Evolutionary conservation across 1,140 invertebrate species (phyloP), one percentile per base, ranked within the genome.

Genomic region (Acromyrmex echinatior): DNA sequence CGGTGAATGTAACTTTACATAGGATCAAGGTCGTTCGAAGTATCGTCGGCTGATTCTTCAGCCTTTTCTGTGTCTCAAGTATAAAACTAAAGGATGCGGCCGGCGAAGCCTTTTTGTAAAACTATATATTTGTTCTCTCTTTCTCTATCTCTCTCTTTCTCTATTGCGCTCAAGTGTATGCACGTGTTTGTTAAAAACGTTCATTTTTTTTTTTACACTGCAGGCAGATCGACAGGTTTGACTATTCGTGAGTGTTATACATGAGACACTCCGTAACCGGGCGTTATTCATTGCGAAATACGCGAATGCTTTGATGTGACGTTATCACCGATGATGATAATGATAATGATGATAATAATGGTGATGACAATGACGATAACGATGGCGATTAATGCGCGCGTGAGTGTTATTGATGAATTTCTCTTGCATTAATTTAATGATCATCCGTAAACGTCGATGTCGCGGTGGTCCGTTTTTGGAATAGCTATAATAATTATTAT

Each of bases 401-500:
- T 85, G 71, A 71, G 56, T 66, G 45, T 84, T 56, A 68, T 66
- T 53, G 16, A 89, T 68, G 62, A 77, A 51, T 88, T 66, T 84
- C 53, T 39, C 71, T 74, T 76, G 58, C 82, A 78, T 89, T 78
- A 58, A 90, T 91, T 87, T 86, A 90, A 78, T 85, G 82, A 91
- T 92, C 74, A 84, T 88, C 86, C 86, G 81, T 90, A 87, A 71
- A 90, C 87, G 88, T 86, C 88, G 87, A 92, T 91, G 89, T 91
- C 89, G 88, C 89, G 92, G 87, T 92, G 89, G 92, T 93, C 91
- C 93, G 80, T 94, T 93, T 78, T 87, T 91, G 89, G 91, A 94
- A 93, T 90, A 93, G 93, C 92, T 94, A 93, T 93, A 93, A 92
- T 91, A 93, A 94, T 94, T 93, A 92, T 93, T 94, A 95, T 94